Evolutionary conservation across 2,888 invertebrate genomes (phyloP).

Genomic region (Biston stratarius): DNA sequence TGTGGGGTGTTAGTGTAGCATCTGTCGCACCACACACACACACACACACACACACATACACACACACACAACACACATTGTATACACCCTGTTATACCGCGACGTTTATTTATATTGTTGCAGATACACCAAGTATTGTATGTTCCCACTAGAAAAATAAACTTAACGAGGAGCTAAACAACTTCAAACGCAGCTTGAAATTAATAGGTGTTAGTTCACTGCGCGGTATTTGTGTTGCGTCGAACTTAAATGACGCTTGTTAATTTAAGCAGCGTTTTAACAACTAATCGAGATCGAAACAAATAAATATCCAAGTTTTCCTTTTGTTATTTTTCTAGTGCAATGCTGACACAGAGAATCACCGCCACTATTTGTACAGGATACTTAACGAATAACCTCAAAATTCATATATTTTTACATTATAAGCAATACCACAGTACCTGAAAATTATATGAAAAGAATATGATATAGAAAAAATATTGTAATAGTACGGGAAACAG

Average conservation of each 20-base stretch:
- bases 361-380: constrained; percentile 65
- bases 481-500: constrained; percentile 74
- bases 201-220: too few relatives aligned
- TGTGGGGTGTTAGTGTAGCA: constrained; percentile 59
- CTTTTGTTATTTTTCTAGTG: constrained; percentile 32
- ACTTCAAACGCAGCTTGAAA: too few relatives aligned
- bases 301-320: neutral
- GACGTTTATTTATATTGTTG: constrained; percentile 59
- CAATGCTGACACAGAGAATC: constrained; percentile 51
- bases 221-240: too few relatives aligned
- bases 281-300: neutral
- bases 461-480: constrained; percentile 58
- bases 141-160: constrained; percentile 36
- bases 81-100: constrained; percentile 45
- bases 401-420: constrained; percentile 76
- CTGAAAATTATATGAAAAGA: constrained; percentile 73
- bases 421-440: constrained; percentile 85
- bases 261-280: too few relatives aligned
- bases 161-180: too few relatives aligned
- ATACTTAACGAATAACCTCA: constrained; percentile 52
- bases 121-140: constrained; percentile 50
- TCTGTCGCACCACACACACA: constrained; percentile 50
- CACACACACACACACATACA: constrained; percentile 41
- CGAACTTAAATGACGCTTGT: too few relatives aligned
- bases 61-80: constrained; percentile 32